Evolutionary conservation across 2,113 vertebrate species (phyloP), one percentile per base, ranked within the genome.

Genomic region (Scartelaos histophorus): DNA sequence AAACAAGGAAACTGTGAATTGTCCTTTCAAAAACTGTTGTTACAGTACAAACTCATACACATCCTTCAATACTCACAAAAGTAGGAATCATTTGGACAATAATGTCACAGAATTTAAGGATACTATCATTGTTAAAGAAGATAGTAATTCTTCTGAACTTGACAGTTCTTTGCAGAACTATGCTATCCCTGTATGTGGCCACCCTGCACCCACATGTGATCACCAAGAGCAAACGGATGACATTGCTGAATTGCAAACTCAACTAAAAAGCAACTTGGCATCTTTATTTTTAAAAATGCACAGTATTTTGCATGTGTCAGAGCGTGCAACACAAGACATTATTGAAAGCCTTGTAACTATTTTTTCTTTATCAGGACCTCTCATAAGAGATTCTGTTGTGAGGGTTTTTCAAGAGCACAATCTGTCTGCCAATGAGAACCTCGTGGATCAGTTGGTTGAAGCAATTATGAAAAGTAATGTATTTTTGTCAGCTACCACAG

Each of bases 361-460:
- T 16, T 60, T 60, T 29, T 60, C 57, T 6, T 61, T 79, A 34
- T 85, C 83, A 0, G 69, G 57, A 74, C n/a, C n/a, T n/a, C 58
- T 79, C 7, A 51, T 76, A 25, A 81, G 43, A 54, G 53, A 73
- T 15, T 2, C 60, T 3, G 13, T 81, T 12, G 62, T 67, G 7
- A 38, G 6, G 9, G 46, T 73, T 68, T 68, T 83, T 0, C 69
- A 47, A 38, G 67, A 43, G 13, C 70, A 79, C 57, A 16, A 9
- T 65, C 75, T 66, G 46, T 25, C 66, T n/a, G 38, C 79, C 10
- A 64, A 49, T 78, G 74, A 51, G 19, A 13, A 22, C 7, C 34
- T 75, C 21, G 57, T 85, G 46, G 1, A 81, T 73, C 71, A 81
- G 64, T 22, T 81, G 15, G 81, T 75, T 4, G 67, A 83, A 47